Evolutionary conservation across 2,113 vertebrate genomes (phyloP), one percentile per base, ranked within the genome.

Genomic region (Psittacula cyanocephala): DNA sequence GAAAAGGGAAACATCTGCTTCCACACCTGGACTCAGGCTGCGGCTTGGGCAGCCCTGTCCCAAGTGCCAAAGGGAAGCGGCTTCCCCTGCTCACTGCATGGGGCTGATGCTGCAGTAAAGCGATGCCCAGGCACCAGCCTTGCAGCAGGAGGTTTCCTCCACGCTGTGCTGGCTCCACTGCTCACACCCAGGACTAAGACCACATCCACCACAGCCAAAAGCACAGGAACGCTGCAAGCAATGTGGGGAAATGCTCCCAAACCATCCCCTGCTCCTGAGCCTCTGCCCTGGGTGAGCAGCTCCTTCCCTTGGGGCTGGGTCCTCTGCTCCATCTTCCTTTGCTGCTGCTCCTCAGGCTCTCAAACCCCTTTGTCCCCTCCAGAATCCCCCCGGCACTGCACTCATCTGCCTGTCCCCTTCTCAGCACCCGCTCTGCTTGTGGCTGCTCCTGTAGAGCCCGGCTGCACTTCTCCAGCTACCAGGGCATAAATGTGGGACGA

Each of bases 401-500:
- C 23, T 29, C 27, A 1, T 15, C 57, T 82, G 47, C 6, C 39
- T 23, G 71, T 31, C 25, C 29, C 17, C 22, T 37, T 50, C 3
- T 0, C 69, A 65, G 77, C 50, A 13, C 57, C 31, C 0, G 0
- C 71, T 24, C 31, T 35, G 78, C 39, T n/a, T 2, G 29, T 31
- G 72, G 49, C 77, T 55, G 69, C 78, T 86, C 49, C 81, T 9
- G 15, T 1, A 20, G 50, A 89, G 80, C 65, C 47, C 63, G 4
- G 17, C 57, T 6, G 39, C 7, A 13, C 47, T 76, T 7, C 93
- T 89, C 41, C 53, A 80, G 86, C 86, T 83, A 57, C 9, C 92
- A 37, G 92, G 43, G 80, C 68, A 28, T 84, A 93, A 97, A 96
- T 87, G 91, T 14, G 89, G 91, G 35, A 64, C 8, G 86, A 95